Evolutionary conservation across 2,797 vertebrate genomes (phyloP), one percentile per base, ranked within the genome.

Genomic region (Apogon hyalosoma): DNA sequence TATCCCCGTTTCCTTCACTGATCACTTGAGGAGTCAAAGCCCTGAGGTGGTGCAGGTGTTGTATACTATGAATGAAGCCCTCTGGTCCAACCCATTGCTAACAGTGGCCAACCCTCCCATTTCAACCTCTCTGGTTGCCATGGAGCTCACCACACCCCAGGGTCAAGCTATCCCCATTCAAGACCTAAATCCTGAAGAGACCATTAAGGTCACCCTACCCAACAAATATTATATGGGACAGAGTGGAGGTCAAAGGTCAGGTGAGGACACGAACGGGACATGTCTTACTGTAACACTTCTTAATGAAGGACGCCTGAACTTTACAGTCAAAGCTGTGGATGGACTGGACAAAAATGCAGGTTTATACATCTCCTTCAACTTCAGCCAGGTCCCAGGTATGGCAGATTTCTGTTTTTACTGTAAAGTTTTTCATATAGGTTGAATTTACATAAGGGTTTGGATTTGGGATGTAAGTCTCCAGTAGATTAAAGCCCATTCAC

Each of bases 91-190:
- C 48, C 55, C 84, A 2, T 58, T 92, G 41, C 46, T 87, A 24
- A 68, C 65, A 5, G 62, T 41, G 1, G 88, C 88, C 4, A 18
- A 87, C 57, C 90, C 87, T 41, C 86, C 92, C 0, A 93, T 95
- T 60, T 94, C 94, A 7, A 95, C 93, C 13, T 24, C 24, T 9
- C 68, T 95, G 45, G 92, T 90, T 7, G 90, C 91, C 58, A 93
- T 96, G 91, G 94, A 95, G 83, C 86, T 95, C 63, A 81, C 63
- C 74, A 93, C 92, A 0, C 79, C 91, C 12, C 81, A 88, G 51
- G 94, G 94, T 21, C 66, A 64, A 7, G 73, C 79, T 1, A 87
- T 95, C 59, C 63, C 86, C 2, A 79, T 96, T 31, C 54, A 70
- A 45, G 86, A 92, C 77, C 81, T 95, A 61, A 75, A 90, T 3